Evolutionary conservation across 1,140 invertebrate genomes (phyloP).

Genomic region (Ceratina calcarata): DNA sequence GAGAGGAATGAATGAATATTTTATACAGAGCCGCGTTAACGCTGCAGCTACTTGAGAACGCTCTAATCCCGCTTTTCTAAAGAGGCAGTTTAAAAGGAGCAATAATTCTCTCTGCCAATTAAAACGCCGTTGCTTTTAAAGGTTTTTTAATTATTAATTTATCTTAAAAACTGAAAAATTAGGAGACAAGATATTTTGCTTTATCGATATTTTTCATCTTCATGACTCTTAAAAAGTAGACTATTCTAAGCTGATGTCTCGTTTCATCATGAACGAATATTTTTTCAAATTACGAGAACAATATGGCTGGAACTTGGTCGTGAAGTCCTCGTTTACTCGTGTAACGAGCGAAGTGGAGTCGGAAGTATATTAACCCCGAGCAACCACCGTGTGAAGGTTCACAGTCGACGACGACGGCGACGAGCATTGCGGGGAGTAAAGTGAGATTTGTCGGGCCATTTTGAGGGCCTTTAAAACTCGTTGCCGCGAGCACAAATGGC

Average conservation of each 20-base stretch:
- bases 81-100: neutral
- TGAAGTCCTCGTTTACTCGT: conserved; percentile 5
- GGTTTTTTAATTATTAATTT: no score
- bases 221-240: no score
- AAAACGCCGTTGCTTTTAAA: no score
- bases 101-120: neutral
- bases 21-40: conserved; percentile 17
- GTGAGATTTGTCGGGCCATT: conserved; percentile 49
- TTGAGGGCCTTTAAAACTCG: neutral
- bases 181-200: no score
- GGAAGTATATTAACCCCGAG: conserved; percentile 33
- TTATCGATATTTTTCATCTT: no score
- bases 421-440: conserved; percentile 27
- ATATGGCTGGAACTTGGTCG: neutral
- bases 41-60: neutral
- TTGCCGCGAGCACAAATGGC: conserved; percentile 7
- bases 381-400: conserved; percentile 26
- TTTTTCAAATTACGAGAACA: neutral
- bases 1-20: conserved; percentile 27
- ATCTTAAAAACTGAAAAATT: no score
- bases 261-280: neutral
- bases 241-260: no score
- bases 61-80: neutral
- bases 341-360: neutral
- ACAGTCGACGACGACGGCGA: neutral